These are phyloP conservation scores for Lordiphosa collinella DNA, from an alignment of 1,140 invertebrate genomes.

Conservation along the genomic window DNA sequence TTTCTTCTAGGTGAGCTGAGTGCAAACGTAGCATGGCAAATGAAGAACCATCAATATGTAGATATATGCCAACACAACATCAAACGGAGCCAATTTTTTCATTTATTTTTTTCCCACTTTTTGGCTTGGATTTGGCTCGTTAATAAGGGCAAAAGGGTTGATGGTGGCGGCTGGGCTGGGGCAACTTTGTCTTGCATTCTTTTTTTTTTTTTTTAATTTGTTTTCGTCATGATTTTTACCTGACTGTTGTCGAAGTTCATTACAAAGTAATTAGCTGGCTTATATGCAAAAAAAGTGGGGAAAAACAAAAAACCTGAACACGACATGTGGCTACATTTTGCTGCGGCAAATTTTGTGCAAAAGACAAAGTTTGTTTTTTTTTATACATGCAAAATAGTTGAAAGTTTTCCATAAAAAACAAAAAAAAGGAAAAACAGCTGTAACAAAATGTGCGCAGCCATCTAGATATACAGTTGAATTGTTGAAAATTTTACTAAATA, in stretches of 20 bases:
- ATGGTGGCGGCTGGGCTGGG: conserved; percentile 8
- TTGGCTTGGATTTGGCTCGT: background rate
- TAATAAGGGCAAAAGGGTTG: background rate
- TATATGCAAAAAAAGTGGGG: conserved; percentile 39
- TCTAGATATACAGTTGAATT: background rate
- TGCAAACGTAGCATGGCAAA: conserved; percentile 62
- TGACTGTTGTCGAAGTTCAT: conserved; percentile 65
- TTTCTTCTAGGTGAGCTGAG: conserved; percentile 60
- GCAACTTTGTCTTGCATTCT: conserved; percentile 50
- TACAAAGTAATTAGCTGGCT: conserved; percentile 72
- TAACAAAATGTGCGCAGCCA: background rate
- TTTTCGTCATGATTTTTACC: conserved; percentile 37
- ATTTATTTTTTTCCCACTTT: background rate
- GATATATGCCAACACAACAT: conserved; percentile 1
- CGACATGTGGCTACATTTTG: conserved; percentile 57
- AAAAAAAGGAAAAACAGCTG: background rate
- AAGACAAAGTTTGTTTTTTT: conserved; percentile 44
- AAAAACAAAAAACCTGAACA: conserved; percentile 32
- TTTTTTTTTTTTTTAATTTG: conserved; percentile 48
- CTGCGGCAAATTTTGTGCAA: conserved; percentile 36
- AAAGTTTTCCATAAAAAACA: background rate
- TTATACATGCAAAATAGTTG: background rate
- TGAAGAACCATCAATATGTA: conserved; percentile 15
- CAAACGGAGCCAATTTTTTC: conserved; percentile 9
- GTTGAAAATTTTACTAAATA: conserved; percentile 20